phyloP scores from a whole-genome alignment of 2,888 invertebrate species.

The Chrysina gloriosa region DNA sequence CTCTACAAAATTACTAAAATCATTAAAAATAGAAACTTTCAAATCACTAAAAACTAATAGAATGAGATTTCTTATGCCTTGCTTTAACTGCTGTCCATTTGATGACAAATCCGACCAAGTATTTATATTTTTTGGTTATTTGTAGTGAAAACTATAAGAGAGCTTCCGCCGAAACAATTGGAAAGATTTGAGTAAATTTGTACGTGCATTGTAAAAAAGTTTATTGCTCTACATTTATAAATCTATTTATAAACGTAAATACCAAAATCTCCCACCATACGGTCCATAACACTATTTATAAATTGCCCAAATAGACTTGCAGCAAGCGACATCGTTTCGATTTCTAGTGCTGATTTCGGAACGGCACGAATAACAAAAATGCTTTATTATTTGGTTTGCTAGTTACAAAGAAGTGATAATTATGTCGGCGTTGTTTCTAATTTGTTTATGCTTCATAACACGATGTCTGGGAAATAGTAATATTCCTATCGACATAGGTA shows the following conservation, averaged over 20 bases:
- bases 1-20: too few species aligned
- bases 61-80: too few species aligned
- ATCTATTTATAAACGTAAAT: constrained; percentile 9
- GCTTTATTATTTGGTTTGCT: not conserved
- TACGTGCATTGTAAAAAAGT: not conserved
- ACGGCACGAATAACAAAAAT: not conserved
- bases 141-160: too few species aligned
- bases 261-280: constrained; percentile 15
- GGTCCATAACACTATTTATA: constrained; percentile 11
- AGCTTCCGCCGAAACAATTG: too few species aligned
- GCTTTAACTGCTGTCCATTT: too few species aligned
- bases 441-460: not conserved
- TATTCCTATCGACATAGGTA: not conserved
- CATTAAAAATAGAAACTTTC: too few species aligned
- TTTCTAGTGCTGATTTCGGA: not conserved
- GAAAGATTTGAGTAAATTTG: too few species aligned
- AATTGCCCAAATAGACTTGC: not conserved
- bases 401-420: too few species aligned
- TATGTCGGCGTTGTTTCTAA: not conserved
- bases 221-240: not conserved
- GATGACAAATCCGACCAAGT: too few species aligned
- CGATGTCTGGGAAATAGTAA: not conserved
- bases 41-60: too few species aligned
- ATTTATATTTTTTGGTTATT: too few species aligned
- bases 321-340: not conserved